These are phyloP conservation scores for Muscicapa comitata DNA, from an alignment of 2,797 vertebrate genomes.

Conservation along the genomic window DNA sequence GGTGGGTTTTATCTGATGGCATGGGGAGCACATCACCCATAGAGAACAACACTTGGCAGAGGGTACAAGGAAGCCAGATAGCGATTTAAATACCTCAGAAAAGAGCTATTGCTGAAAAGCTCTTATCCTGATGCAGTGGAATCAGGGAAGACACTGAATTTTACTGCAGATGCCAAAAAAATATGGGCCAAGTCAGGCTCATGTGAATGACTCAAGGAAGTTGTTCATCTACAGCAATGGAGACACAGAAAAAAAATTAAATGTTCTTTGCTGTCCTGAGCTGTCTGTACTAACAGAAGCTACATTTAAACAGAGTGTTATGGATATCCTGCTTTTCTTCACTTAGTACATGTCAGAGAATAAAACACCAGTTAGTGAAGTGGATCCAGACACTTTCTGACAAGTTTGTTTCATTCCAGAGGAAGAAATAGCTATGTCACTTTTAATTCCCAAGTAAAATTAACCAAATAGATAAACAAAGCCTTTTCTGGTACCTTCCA, in stretches of 20 bases:
- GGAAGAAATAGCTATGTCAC: background rate
- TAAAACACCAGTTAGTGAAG: background rate
- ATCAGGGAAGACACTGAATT: background rate
- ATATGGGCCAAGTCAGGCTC: background rate
- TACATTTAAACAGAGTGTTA: background rate
- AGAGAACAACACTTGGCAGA: background rate
- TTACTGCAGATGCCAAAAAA: background rate
- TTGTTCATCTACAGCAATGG: background rate
- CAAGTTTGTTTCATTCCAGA: background rate
- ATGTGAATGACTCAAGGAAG: background rate
- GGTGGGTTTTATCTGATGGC: background rate
- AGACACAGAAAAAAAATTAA: background rate
- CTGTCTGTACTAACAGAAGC: background rate
- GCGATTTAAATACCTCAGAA: background rate
- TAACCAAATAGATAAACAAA: background rate
- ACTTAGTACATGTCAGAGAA: background rate
- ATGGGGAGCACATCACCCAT: background rate
- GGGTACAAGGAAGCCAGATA: background rate
- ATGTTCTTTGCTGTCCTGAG: background rate
- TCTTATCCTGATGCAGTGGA: background rate
- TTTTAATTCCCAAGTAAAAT: background rate
- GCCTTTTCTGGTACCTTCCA: background rate
- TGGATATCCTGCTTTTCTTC: background rate
- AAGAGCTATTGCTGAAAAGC: background rate
- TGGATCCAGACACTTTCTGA: background rate